A percentile compares a stretch with the other conserved stretches of the same genome.
Conservation (phyloP, 2,797 vertebrate genomes). For the Notoglanidium macrostoma region DNA sequence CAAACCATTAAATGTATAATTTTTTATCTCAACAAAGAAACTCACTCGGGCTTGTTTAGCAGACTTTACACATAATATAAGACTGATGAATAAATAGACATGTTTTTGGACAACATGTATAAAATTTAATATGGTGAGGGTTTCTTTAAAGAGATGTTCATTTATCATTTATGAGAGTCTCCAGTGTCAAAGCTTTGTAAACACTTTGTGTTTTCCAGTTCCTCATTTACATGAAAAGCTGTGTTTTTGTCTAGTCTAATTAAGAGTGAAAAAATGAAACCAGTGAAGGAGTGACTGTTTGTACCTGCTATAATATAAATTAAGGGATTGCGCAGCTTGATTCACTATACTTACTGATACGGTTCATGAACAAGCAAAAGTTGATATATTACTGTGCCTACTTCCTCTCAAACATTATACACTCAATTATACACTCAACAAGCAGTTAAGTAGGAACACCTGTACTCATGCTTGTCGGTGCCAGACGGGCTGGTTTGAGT, state of each 20-base stretch:
- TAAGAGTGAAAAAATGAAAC: neutral
- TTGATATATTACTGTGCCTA: neutral
- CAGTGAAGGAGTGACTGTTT: neutral
- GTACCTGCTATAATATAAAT: neutral
- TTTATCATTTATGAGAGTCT: neutral
- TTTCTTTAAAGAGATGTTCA: neutral
- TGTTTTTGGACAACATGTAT: too few species aligned
- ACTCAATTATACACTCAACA: neutral
- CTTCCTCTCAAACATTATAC: neutral
- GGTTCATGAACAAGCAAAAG: neutral
- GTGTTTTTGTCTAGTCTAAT: neutral
- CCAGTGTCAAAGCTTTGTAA: neutral
- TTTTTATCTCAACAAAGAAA: neutral
- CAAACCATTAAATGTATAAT: neutral
- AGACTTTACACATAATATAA: neutral
- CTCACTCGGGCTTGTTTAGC: neutral
- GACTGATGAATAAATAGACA: too few species aligned
- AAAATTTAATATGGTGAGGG: neutral
- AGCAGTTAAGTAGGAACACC: neutral
- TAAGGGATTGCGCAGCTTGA: neutral
- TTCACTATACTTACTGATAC: neutral
- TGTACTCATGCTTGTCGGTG: neutral
- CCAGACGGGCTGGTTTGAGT: neutral
- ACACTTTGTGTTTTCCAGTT: neutral
- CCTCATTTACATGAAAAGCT: neutral